Evolutionary conservation across 2,888 invertebrate species (phyloP).

Genomic region (Drosophila ezoana): DNA sequence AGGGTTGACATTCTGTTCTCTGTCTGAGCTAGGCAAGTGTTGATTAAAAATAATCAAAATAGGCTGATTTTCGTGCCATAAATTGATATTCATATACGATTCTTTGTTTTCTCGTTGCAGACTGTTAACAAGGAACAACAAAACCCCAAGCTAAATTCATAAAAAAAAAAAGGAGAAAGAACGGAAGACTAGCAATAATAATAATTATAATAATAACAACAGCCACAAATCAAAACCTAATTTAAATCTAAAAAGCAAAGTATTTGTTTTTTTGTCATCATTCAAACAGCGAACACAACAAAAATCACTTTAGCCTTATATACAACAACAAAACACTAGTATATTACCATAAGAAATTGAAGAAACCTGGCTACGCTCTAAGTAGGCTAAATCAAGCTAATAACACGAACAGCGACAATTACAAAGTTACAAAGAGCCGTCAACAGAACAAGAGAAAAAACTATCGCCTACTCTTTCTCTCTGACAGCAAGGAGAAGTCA

Average conservation of each 20-base stretch:
- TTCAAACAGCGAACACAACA: slow-evolving; percentile 33
- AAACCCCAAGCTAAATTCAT: slow-evolving; percentile 53
- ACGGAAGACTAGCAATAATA: slow-evolving; percentile 69
- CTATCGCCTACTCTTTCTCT: slow-evolving; percentile 8
- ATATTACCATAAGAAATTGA: slow-evolving; percentile 40
- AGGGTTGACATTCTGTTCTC: slow-evolving; percentile 19
- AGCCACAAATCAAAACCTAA: slow-evolving; percentile 47
- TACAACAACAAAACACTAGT: slow-evolving; percentile 56
- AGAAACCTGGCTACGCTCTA: slow-evolving; percentile 14
- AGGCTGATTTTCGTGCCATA: neutral
- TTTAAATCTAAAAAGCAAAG: slow-evolving; percentile 40
- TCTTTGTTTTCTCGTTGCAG: slow-evolving; percentile 32
- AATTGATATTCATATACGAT: neutral
- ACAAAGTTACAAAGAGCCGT: slow-evolving; percentile 4
- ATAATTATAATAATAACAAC: slow-evolving; percentile 25
- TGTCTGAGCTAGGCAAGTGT: neutral
- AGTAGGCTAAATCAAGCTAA: slow-evolving; percentile 9
- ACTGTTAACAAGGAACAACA: slow-evolving; percentile 68
- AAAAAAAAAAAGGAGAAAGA: slow-evolving; percentile 65
- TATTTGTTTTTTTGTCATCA: slow-evolving; percentile 55
- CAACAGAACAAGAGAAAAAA: slow-evolving; percentile 10
- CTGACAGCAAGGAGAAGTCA: neutral
- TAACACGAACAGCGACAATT: slow-evolving; percentile 2
- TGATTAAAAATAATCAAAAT: neutral
- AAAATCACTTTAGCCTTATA: slow-evolving; percentile 73